A percentile compares a stretch with the other conserved stretches of the same genome.
These are phyloP conservation scores for Tenualosa ilisha DNA, from an alignment of 2,797 vertebrate genomes.

Conservation along the genomic window DNA sequence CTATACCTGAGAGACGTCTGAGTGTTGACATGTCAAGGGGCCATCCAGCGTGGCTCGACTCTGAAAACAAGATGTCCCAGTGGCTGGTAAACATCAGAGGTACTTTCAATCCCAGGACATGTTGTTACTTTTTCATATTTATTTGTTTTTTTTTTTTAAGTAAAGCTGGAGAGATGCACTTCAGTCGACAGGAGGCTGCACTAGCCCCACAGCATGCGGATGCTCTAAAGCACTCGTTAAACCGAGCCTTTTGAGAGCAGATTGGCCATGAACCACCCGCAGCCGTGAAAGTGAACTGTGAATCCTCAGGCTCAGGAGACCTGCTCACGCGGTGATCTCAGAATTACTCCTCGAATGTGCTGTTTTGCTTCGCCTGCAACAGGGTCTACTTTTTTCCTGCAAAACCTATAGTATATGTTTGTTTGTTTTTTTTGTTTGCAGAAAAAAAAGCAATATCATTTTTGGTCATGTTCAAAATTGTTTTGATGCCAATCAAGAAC, in stretches of 20 bases:
- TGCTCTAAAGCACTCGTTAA: slow-evolving; percentile 5
- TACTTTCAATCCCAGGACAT: neutral
- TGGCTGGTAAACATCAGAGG: neutral
- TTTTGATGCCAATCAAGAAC: neutral
- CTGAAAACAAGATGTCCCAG: neutral
- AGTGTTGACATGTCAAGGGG: neutral
- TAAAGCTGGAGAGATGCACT: neutral
- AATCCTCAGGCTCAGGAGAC: slow-evolving; percentile 2
- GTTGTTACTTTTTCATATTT: neutral
- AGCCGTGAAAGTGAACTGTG: slow-evolving; percentile 17
- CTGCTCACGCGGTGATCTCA: neutral
- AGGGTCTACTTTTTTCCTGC: neutral
- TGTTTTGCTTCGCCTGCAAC: neutral
- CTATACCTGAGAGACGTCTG: neutral
- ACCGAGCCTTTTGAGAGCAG: slow-evolving; percentile 16
- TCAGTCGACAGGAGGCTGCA: neutral
- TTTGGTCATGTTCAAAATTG: neutral
- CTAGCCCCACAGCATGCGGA: neutral
- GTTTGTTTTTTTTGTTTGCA: neutral
- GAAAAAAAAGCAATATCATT: neutral
- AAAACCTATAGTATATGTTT: neutral
- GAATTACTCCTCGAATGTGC: neutral
- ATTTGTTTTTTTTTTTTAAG: neutral
- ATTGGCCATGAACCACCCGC: neutral
- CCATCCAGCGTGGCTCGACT: neutral